phyloP scores from a whole-genome alignment of 2,888 invertebrate genomes.

The Cosmopolites sordidus region DNA sequence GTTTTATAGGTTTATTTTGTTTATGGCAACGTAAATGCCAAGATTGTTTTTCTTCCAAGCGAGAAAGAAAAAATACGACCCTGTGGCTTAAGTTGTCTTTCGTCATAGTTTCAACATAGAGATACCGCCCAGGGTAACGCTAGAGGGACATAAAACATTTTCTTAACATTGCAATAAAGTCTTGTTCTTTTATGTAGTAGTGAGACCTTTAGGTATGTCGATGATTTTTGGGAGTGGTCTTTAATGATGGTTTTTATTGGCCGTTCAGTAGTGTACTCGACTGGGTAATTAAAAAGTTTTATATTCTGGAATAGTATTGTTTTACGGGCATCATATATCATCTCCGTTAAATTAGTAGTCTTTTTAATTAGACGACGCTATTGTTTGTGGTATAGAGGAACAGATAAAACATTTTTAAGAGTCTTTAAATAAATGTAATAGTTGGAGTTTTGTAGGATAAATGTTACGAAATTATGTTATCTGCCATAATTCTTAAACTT shows the following conservation, averaged over 20 bases:
- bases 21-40: background rate
- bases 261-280: background rate
- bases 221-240: constrained; percentile 2
- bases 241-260: background rate
- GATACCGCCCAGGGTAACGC: background rate
- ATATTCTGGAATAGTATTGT: background rate
- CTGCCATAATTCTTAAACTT: too few species aligned
- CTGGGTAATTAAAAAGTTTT: background rate
- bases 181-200: constrained; percentile 42
- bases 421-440: too few species aligned
- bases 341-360: too few species aligned
- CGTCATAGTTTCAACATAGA: background rate
- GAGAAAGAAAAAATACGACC: background rate
- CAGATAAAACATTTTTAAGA: too few species aligned
- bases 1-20: background rate
- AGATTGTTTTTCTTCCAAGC: background rate
- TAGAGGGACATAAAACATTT: constrained; percentile 36
- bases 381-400: too few species aligned
- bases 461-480: too few species aligned
- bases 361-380: too few species aligned
- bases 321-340: background rate
- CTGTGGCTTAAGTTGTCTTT: too few species aligned
- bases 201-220: constrained; percentile 37
- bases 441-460: too few species aligned
- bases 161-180: constrained; percentile 45